Conservation (phyloP, 2,113 vertebrate genomes). For the Gobio gobio region DNA sequence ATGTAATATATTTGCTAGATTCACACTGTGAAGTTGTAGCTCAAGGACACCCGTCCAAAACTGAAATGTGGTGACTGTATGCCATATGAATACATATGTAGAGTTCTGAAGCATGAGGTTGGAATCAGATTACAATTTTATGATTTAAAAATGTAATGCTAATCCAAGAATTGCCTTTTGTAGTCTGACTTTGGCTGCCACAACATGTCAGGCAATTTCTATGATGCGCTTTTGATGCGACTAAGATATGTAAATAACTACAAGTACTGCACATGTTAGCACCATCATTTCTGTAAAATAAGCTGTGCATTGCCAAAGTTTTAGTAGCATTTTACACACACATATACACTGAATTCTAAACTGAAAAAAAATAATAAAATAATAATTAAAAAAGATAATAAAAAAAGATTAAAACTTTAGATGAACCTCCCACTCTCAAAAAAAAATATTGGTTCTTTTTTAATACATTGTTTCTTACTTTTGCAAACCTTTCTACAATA, state of each 20-base stretch:
- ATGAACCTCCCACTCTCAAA: not conserved
- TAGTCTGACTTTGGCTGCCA: not conserved
- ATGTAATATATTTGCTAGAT: not conserved
- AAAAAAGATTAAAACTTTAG: too few relatives aligned
- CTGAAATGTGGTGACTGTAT: not conserved
- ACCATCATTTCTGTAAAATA: not conserved
- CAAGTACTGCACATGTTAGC: too few relatives aligned
- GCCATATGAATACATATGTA: constrained; percentile 14
- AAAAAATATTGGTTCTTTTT: not conserved
- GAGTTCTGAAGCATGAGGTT: not conserved
- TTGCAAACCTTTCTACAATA: not conserved
- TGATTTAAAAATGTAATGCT: not conserved
- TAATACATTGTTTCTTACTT: constrained; percentile 37
- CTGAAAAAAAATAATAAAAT: too few relatives aligned
- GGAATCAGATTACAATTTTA: not conserved
- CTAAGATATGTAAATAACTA: constrained; percentile 15
- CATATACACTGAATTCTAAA: too few relatives aligned
- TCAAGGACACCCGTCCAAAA: not conserved
- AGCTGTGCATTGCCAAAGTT: not conserved
- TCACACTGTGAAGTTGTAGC: not conserved
- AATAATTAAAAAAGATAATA: too few relatives aligned
- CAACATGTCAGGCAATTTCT: constrained; percentile 22
- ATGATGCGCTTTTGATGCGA: constrained; percentile 11
- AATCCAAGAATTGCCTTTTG: constrained; percentile 7
- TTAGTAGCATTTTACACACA: not conserved